Base-by-base conservation (phyloP, 2,797 vertebrate genomes). In the Cottoperca gobio region DNA sequence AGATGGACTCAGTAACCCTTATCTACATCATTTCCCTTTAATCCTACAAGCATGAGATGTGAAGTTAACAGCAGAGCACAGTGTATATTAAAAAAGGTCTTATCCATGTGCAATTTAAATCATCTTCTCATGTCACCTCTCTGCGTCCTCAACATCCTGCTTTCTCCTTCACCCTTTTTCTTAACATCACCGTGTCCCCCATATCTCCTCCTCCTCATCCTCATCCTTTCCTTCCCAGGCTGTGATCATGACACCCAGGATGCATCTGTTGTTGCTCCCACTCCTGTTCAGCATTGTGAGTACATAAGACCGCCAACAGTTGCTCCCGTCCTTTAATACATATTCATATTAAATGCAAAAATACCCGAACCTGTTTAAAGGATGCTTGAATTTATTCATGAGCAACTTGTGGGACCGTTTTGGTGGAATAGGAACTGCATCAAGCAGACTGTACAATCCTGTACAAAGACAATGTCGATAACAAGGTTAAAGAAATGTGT, bases 201-300 rank as follows among this genome's bases (percentile, higher is more conserved):
- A 24, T 37, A 35, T 75, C 64, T 77, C 69, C 48, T 77, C 68
- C 70, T 63, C 73, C 13, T 57, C 24, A 19, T 76, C 49, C 46
- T 77, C 70, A 64, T 60, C 59, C 78, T 37, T 68, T 48, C 53
- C 43, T 78, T 66, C 66, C 48, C 83, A 93, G 90, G 68, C 82
- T 87, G 81, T 71, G 76, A 90, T 73, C 81, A 94, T 94, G 91
- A 79, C 86, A 83, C 79, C 86, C 84, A 63, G 83, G 85, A 57
- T 90, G 73, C 92, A 89, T 88, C 90, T 93, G 90, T 69, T 92
- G 80, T 75, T 94, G 78, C 85, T 93, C 73, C 86, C 88, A 24
- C 83, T 93, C 74, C 85, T 94, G 63, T 8, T 91, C 82, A 79
- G 82, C 88, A 73, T 85, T 70, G 93, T 94, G 88, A 94, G 93